Base-by-base conservation (phyloP, 2,797 vertebrate genomes). In the Bradypus variegatus region DNA sequence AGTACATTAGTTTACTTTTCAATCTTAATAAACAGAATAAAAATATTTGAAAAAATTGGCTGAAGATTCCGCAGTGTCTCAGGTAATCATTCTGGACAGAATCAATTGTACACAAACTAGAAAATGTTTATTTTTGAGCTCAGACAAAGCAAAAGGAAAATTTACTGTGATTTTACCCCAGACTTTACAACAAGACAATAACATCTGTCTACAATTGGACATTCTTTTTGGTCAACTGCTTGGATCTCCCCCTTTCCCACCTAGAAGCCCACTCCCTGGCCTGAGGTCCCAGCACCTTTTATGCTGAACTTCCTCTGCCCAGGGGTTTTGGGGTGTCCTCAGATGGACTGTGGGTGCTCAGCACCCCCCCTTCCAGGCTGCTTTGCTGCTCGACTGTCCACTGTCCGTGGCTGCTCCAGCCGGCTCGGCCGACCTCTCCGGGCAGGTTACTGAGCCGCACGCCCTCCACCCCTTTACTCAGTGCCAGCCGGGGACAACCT, bases 401-500 rank as follows among this genome's bases (percentile, higher is more conserved):
- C 41, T 45, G 41, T 45, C 41, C 41, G 41, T 45, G 41, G 41
- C 41, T 45, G 41, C 41, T 45, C 41, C 41, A 8, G 41, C 41
- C 41, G 36, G 5, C 64, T 53, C 6, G n/a, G 10, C 2, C 8
- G 23, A 18, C 65, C 65, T 60, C 25, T 58, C 16, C 13, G 1
- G 0, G 45, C 0, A 3, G 29, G 2, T 6, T 5, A 18, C 18
- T 6, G 18, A 25, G 23, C 65, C 29, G 31, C 16, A 12, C 18
- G 36, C 15, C 15, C 48, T 83, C 38, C 14, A 58, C 53, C 8
- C 29, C 18, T 83, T 19, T n/a, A 50, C 23, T n/a, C n/a, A n/a
- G 11, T 21, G 48, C 10, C 88, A 83, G 10, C 45, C 41, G 58
- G 38, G 27, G 11, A 80, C 18, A 48, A 31, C 8, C 25, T 4